These are phyloP conservation scores for Ametastegia equiseti DNA, from an alignment of 2,888 invertebrate species.

Conservation along the genomic window DNA sequence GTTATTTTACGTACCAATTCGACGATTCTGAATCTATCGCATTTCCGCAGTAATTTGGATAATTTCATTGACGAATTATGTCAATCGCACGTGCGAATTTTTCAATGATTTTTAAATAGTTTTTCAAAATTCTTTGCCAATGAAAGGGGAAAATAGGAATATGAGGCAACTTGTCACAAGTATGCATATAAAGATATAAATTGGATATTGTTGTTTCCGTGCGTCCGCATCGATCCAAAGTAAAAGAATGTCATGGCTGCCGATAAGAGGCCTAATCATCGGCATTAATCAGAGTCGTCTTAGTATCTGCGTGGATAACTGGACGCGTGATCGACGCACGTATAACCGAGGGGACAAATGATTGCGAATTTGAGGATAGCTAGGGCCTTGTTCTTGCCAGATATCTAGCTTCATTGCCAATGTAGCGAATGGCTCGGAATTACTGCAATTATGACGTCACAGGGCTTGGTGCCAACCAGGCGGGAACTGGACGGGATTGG, in stretches of 20 bases:
- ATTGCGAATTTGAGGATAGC: neutral
- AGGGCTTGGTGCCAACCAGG: slow-evolving; percentile 63
- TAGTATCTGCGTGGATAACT: slow-evolving; percentile 5
- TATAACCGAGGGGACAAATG: slow-evolving; percentile 18
- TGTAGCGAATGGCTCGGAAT: slow-evolving; percentile 72
- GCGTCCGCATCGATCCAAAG: neutral
- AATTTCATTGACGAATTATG: no score
- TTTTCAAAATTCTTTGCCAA: no score
- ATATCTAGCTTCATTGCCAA: slow-evolving; percentile 56
- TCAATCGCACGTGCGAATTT: no score
- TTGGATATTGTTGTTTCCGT: neutral
- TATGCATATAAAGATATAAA: neutral
- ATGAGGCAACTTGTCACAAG: neutral
- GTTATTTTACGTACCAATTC: neutral
- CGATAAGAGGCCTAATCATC: neutral
- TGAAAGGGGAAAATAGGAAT: no score
- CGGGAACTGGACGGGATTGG: slow-evolving; percentile 49
- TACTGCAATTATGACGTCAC: slow-evolving; percentile 72
- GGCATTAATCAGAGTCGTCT: neutral
- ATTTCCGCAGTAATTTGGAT: no score
- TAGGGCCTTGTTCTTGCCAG: neutral
- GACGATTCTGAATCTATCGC: no score
- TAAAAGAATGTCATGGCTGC: neutral
- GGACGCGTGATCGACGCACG: slow-evolving; percentile 30
- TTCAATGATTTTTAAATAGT: no score